Percentiles rank a stretch among this genome's conserved stretches.
Evolutionary conservation across 2,113 vertebrate genomes (phyloP).

Genomic region (Cebidichthys violaceus): DNA sequence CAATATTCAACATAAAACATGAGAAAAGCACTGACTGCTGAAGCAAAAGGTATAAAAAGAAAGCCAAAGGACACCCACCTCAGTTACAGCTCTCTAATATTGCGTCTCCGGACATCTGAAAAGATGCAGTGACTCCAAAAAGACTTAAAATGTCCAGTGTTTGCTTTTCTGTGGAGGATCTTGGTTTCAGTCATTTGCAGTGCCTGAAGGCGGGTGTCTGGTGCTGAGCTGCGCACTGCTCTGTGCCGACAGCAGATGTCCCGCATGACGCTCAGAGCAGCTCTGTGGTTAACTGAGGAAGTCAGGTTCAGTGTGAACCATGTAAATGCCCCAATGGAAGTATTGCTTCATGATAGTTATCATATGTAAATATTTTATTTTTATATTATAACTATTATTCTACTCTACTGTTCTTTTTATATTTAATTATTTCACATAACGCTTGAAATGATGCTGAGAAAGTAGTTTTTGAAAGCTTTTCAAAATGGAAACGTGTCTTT

Average conservation of each 20-base stretch:
- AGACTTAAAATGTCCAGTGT: background rate
- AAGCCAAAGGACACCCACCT: constrained; percentile 41
- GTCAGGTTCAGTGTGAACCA: background rate
- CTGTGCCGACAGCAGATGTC: constrained; percentile 64
- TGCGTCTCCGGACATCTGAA: constrained; percentile 13
- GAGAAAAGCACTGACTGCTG: background rate
- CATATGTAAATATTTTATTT: background rate
- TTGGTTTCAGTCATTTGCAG: constrained; percentile 13
- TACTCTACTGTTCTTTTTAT: background rate
- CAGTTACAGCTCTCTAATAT: background rate
- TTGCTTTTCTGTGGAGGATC: background rate
- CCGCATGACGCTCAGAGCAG: constrained; percentile 48
- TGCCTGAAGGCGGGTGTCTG: background rate
- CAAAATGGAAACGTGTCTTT: background rate
- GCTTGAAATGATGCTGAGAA: background rate
- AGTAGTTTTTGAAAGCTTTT: background rate
- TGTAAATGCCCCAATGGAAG: background rate
- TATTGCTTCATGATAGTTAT: background rate
- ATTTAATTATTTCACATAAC: background rate
- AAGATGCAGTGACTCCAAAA: background rate
- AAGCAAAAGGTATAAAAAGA: background rate
- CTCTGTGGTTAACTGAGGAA: constrained; percentile 24
- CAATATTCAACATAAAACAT: background rate
- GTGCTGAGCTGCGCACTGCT: constrained; percentile 34
- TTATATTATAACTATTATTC: background rate